phyloP scores from a whole-genome alignment of 2,797 vertebrate species.

The Ateles fusciceps region DNA sequence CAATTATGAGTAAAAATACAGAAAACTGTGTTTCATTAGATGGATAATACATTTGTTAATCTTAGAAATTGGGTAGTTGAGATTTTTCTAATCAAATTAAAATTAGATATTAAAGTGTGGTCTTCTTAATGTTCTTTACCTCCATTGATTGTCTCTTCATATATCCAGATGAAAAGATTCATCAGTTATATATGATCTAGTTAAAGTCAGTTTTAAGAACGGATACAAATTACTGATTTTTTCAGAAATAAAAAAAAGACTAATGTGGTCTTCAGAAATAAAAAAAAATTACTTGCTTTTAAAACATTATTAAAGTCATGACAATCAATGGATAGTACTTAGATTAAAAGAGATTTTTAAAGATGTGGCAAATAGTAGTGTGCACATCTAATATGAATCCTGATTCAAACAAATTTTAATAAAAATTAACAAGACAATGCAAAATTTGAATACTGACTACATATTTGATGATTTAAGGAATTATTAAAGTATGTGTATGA shows the following conservation, averaged over 20 bases:
- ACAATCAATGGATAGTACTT: not conserved
- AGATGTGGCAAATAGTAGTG: not conserved
- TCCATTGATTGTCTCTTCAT: not conserved
- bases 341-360: slow-evolving; percentile 26
- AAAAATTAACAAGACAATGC: not conserved
- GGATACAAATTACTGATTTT: not conserved
- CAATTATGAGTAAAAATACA: not conserved
- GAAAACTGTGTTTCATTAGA: not conserved
- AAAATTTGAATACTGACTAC: not conserved
- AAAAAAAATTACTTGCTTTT: not conserved
- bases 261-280: no score
- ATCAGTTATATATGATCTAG: not conserved
- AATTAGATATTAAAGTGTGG: not conserved
- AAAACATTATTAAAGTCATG: not conserved
- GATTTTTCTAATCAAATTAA: slow-evolving; percentile 16
- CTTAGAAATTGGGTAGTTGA: not conserved
- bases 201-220: not conserved
- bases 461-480: not conserved
- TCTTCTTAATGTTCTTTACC: not conserved
- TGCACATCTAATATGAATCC: not conserved
- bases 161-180: not conserved
- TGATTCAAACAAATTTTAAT: slow-evolving; percentile 3
- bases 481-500: not conserved
- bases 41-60: not conserved
- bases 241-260: no score